Percentiles rank a stretch among this genome's conserved stretches.
Evolutionary conservation across 2,888 invertebrate species (phyloP).

Genomic region (Trissolcus japonicus): DNA sequence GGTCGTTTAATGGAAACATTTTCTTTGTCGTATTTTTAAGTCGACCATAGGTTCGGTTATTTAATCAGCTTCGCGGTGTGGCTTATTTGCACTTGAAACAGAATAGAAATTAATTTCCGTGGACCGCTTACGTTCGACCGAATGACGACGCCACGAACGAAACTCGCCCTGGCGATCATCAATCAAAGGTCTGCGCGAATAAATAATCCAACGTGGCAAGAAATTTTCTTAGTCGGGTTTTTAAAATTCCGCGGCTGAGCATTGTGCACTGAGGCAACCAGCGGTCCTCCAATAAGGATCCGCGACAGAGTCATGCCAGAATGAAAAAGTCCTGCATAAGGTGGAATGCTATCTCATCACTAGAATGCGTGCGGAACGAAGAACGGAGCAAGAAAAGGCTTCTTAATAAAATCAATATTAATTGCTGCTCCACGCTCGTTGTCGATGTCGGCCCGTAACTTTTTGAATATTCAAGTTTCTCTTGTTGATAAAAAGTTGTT

Average conservation of each 20-base stretch:
- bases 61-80: conserved; percentile 21
- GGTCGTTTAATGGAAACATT: background rate
- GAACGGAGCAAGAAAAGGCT: conserved; percentile 62
- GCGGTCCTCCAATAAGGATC: conserved; percentile 44
- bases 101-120: conserved; percentile 39
- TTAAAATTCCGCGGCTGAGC: conserved; percentile 34
- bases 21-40: conserved; percentile 37
- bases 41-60: conserved; percentile 32
- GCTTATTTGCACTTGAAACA: conserved; percentile 22
- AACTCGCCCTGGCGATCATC: conserved; percentile 25
- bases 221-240: conserved; percentile 39
- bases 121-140: background rate
- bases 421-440: conserved; percentile 67
- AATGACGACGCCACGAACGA: conserved; percentile 9
- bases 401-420: conserved; percentile 75
- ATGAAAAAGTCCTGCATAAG: conserved; percentile 46
- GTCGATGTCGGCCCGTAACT: conserved; percentile 57
- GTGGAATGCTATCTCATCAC: conserved; percentile 44
- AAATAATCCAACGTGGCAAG: conserved; percentile 33
- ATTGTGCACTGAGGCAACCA: conserved; percentile 22
- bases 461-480: conserved; percentile 73
- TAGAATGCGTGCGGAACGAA: conserved; percentile 45
- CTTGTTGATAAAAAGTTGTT: conserved; percentile 70
- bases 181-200: conserved; percentile 39
- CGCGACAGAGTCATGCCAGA: conserved; percentile 30